Base-by-base conservation (phyloP, 37 sponge, comb jelly and placozoan genomes). In the Tethya wilhelma region DNA sequence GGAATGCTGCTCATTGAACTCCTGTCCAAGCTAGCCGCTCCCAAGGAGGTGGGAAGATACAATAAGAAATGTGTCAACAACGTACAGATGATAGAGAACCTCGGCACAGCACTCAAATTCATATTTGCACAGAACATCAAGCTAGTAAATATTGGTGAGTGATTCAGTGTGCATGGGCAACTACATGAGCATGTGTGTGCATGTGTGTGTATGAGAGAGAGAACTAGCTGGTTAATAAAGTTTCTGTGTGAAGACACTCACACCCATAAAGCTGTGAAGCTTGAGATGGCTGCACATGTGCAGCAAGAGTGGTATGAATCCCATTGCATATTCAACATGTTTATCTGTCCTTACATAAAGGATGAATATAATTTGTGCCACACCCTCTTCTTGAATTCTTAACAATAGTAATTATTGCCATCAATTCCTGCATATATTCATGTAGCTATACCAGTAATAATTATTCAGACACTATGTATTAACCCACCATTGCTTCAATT, bases 131-230 rank as follows among this genome's bases (percentile, higher is more conserved):
- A 93, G 56, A 79, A 79, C n/a, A 90, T 96, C 44, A 87, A 89
- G 43, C 86, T 93, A 0, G 97, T 96, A 29, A 93, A 93, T 67
- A 96, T 96, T 25, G 95, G 97, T 94, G 45, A 91, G 96, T 67
- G 7, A n/a, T n/a, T n/a, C n/a, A n/a, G n/a, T n/a, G n/a, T n/a
- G n/a, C n/a, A n/a, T n/a, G n/a, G n/a, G n/a, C n/a, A n/a, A n/a
- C n/a, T n/a, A n/a, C n/a, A n/a, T n/a, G n/a, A n/a, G n/a, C n/a
- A n/a, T 5, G 8, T 60, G 14, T 49, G 53, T 49, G 25, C 6
- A 26, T 7, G 26, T 17, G 63, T 60, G 63, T 60, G 22, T 60
- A 26, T n/a, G 7, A 60, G 63, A 25, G 7, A 60, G 63, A 17
- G 7, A 60, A 17, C 6, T 12, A n/a, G 22, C 22, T n/a, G 7